Evolutionary conservation across 2,797 vertebrate species (phyloP).

Genomic region (Kryptopterus vitreolus): DNA sequence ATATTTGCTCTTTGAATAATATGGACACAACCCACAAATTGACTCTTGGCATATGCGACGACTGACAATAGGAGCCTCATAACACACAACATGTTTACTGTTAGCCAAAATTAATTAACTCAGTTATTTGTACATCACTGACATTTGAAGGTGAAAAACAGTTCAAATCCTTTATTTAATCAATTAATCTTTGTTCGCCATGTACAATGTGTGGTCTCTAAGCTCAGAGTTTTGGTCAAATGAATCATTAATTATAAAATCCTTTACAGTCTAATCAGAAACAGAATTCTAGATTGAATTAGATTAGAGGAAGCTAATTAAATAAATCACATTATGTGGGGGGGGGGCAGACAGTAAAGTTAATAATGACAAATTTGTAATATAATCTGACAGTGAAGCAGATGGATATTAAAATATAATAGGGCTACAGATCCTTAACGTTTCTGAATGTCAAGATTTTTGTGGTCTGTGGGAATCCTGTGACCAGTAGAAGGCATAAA

Average conservation of each 20-base stretch:
- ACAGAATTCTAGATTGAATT: neutral
- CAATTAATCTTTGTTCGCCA: too few species aligned
- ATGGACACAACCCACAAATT: neutral
- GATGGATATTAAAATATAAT: neutral
- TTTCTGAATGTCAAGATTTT: neutral
- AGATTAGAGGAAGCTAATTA: neutral
- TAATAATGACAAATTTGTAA: neutral
- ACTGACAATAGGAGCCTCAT: neutral
- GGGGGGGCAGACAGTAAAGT: neutral
- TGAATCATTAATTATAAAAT: neutral
- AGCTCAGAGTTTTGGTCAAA: neutral
- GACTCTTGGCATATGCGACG: too few species aligned
- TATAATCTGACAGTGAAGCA: neutral
- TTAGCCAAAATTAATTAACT: neutral
- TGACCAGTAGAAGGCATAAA: slow-evolving; percentile 4
- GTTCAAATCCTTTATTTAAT: too few species aligned
- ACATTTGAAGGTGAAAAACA: neutral
- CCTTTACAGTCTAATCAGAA: neutral
- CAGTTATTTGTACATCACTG: too few species aligned
- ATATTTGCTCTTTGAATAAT: too few species aligned
- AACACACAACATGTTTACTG: neutral
- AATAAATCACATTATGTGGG: neutral
- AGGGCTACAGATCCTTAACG: neutral
- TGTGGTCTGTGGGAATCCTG: neutral
- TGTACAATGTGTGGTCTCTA: neutral